A percentile compares a stretch with the other conserved stretches of the same genome.
These are phyloP conservation scores for Antennarius striatus DNA, from an alignment of 2,113 vertebrate genomes.

Conservation along the genomic window DNA sequence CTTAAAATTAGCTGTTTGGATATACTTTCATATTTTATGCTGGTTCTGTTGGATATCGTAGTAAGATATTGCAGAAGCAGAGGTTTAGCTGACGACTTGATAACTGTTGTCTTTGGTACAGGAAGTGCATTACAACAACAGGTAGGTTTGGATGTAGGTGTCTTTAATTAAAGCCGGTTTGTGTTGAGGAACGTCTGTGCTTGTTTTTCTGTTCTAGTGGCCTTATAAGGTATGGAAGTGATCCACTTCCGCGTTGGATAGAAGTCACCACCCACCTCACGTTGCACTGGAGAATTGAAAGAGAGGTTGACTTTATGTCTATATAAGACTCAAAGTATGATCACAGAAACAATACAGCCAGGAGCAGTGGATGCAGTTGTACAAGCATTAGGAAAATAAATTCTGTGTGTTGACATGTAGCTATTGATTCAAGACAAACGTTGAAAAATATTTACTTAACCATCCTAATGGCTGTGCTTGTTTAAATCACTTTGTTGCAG, in stretches of 20 bases:
- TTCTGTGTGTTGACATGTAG: too few species aligned
- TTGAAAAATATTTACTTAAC: too few species aligned
- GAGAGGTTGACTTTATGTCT: background rate
- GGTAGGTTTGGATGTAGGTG: accelerated
- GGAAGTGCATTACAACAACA: background rate
- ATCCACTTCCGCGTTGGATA: slow-evolving; percentile 47
- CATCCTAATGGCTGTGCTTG: too few species aligned
- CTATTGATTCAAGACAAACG: too few species aligned
- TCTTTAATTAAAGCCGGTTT: background rate
- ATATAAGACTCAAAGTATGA: background rate
- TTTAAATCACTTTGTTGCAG: too few species aligned
- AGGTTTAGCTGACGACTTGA: background rate
- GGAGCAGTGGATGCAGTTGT: too few species aligned
- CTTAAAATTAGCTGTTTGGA: background rate
- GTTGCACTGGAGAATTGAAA: background rate
- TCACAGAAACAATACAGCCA: background rate
- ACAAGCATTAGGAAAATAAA: too few species aligned
- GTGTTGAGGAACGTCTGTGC: background rate
- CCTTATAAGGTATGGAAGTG: slow-evolving; percentile 52
- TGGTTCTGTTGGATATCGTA: background rate
- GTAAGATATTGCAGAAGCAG: background rate
- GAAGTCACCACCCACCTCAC: slow-evolving; percentile 10
- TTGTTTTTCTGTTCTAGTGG: background rate
- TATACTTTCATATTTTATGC: background rate
- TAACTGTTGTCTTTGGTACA: too few species aligned